Conservation (phyloP, 2,797 vertebrate species). For the Pseudopleuronectes americanus region DNA sequence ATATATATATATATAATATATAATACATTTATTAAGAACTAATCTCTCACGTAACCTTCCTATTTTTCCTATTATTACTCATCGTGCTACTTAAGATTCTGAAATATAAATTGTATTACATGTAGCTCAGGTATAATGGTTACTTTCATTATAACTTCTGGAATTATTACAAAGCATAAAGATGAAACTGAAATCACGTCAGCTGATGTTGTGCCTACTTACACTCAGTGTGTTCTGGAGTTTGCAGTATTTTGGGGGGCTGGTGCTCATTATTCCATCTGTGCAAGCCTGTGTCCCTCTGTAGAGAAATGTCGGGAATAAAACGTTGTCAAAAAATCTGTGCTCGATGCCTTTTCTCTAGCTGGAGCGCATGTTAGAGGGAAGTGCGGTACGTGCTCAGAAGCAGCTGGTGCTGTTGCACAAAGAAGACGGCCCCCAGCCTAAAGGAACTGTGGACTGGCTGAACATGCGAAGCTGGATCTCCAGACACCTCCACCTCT, state of each 20-base stretch:
- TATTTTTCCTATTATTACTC: no score
- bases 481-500: constrained; percentile 93
- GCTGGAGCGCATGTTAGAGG: constrained; percentile 96
- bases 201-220: neutral
- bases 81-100: neutral
- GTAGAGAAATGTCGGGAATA: constrained; percentile 6
- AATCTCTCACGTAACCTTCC: neutral
- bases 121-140: neutral
- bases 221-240: neutral
- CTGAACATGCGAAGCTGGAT: constrained; percentile 98
- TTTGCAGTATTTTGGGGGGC: constrained; percentile 9
- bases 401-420: constrained; percentile 94
- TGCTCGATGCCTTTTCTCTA: constrained; percentile 52
- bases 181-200: neutral
- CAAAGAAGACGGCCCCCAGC: constrained; percentile 90
- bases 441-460: constrained; percentile 91
- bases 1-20: no score
- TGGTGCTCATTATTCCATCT: neutral
- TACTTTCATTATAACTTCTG: neutral
- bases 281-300: neutral
- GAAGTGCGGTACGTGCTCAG: constrained; percentile 92
- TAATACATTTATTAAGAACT: neutral
- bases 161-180: neutral
- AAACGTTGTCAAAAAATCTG: constrained; percentile 48
- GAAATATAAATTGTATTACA: neutral